Percentiles rank a stretch among this genome's conserved stretches.
phyloP scores from a whole-genome alignment of 2,113 vertebrate genomes.

The Galemys pyrenaicus region DNA sequence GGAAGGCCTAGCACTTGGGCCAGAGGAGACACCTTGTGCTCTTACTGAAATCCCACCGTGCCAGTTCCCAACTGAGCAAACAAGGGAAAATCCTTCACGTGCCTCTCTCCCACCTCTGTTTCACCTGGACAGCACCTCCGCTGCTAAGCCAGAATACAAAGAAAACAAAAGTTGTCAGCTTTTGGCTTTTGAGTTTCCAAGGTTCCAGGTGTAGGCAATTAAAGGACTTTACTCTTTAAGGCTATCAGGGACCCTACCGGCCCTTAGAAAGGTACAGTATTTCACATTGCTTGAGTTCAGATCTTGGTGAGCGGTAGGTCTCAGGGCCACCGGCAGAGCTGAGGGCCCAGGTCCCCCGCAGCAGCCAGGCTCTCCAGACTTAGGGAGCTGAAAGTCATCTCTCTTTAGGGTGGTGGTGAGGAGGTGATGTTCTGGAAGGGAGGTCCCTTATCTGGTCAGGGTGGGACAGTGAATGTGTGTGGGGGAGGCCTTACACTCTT shows the following conservation, averaged over 20 bases:
- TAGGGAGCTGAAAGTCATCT: neutral
- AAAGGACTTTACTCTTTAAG: neutral
- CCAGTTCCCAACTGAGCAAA: neutral
- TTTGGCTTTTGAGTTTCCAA: neutral
- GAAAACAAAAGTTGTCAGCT: neutral
- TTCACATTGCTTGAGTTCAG: constrained; percentile 30
- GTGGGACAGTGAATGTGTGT: neutral
- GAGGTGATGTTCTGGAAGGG: neutral
- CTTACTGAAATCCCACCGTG: neutral
- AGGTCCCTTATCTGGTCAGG: neutral
- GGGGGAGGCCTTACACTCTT: neutral
- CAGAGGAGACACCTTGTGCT: neutral
- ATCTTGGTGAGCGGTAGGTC: neutral
- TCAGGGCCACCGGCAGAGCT: neutral
- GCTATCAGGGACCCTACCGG: neutral
- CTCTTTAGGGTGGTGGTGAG: neutral
- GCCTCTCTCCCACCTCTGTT: neutral
- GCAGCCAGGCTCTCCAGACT: neutral
- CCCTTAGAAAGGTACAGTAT: neutral
- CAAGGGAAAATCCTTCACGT: neutral
- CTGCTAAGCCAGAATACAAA: neutral
- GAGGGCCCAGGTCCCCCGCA: neutral
- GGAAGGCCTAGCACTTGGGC: neutral
- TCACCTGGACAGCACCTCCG: neutral
- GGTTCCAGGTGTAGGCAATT: neutral